Base-by-base conservation (phyloP, 2,888 invertebrate species). In the Charanyca ferruginea region DNA sequence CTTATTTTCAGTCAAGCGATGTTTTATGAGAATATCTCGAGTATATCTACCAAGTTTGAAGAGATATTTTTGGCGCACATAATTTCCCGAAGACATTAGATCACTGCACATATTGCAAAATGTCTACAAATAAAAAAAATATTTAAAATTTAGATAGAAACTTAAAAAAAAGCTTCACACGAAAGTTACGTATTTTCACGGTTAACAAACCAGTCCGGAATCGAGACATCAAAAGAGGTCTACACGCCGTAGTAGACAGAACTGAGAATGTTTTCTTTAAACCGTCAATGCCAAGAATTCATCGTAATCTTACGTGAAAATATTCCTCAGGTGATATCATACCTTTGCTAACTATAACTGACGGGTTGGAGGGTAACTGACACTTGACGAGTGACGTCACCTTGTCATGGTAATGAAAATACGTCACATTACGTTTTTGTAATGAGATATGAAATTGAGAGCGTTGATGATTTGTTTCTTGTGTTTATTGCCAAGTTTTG, bases 391-490 rank as follows among this genome's bases (percentile, higher is more conserved):
- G 60, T 79, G 76, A 79, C 68, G 73, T 68, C 74, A 57, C 42
- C 42, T 20, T 48, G 54, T 66, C 73, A 65, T 18, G 42, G 48
- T 25, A 25, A 44, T 49, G 16, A 45, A n/a, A 9, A 22, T 45
- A 68, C 70, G 54, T 73, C 64, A 72, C 54, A n/a, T 0, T 47
- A 23, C 3, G 2, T 22, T 22, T 1, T 32, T 68, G 66, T 58
- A 66, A 71, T 49, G 22, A 2, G 47, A 71, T 66, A 76, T 55
- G 66, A 55, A 77, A 74, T 72, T 41, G 67, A 72, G 51, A 77
- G 7, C 35, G 44, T 55, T 75, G 67, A 77, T 62, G 48, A 11
- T 65, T 20, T 49, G 51, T 58, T 35, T 51, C 16, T 47, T n/a
- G 41, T 22, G 7, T 59, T 48, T 57, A 16, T 13, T 73, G 65